A percentile compares a stretch with the other conserved stretches of the same genome.
Conservation (phyloP, 2,113 vertebrate genomes). For the Larimichthys crocea region DNA sequence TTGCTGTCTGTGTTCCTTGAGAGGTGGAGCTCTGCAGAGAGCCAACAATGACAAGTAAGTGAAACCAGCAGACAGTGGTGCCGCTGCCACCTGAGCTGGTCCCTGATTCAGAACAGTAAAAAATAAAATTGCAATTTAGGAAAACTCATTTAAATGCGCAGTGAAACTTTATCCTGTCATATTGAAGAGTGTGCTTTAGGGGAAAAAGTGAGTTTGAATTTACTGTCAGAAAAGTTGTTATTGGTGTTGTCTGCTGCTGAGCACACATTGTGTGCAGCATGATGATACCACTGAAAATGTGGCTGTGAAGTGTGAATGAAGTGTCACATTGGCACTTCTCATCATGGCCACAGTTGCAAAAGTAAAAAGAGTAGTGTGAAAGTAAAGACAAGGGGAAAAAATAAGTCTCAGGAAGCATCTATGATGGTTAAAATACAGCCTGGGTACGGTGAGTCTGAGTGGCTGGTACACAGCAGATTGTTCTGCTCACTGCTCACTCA, state of each 20-base stretch:
- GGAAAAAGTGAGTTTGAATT: background rate
- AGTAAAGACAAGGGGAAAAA: background rate
- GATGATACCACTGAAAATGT: background rate
- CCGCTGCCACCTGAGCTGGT: background rate
- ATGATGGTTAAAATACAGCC: conserved; percentile 2
- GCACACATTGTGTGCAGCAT: background rate
- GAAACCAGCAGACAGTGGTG: background rate
- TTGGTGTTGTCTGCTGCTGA: background rate
- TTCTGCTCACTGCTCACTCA: background rate
- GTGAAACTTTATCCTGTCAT: background rate
- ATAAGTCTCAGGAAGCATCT: background rate
- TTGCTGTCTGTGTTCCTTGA: conserved; percentile 95
- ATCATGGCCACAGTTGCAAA: no score
- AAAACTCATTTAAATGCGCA: background rate
- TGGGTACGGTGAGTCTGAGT: no score
- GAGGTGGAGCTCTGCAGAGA: conserved; percentile 95
- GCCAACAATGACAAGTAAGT: conserved; percentile 97
- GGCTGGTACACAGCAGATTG: background rate
- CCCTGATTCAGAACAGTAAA: background rate
- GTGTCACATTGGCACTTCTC: no score
- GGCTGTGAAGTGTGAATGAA: background rate
- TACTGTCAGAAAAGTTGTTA: background rate
- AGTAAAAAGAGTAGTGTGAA: no score
- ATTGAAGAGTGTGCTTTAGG: no score
- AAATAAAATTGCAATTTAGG: background rate